phyloP scores from a whole-genome alignment of 2,888 invertebrate genomes.

The Limnephilus lunatus region DNA sequence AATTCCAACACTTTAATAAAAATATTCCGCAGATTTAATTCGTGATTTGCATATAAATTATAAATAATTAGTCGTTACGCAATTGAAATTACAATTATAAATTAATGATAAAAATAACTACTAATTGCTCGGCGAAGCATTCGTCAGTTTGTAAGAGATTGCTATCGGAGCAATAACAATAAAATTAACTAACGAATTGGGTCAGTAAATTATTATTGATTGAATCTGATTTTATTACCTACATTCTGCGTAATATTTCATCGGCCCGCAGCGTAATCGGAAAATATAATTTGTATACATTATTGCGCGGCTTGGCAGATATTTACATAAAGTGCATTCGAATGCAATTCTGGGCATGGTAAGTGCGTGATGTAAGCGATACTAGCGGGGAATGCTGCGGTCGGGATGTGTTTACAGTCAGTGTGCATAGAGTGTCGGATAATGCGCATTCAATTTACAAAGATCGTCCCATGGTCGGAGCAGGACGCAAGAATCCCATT shows the following conservation, averaged over 20 bases:
- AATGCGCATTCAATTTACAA: constrained; percentile 8
- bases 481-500: neutral
- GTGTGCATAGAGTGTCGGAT: neutral
- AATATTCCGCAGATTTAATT: neutral
- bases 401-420: neutral
- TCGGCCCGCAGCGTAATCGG: neutral
- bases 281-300: neutral
- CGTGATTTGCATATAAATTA: neutral
- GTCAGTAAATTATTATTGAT: neutral
- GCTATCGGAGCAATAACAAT: neutral
- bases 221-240: neutral
- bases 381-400: neutral
- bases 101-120: neutral
- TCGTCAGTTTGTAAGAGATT: neutral
- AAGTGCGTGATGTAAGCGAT: constrained; percentile 8
- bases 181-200: neutral
- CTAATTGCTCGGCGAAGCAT: neutral
- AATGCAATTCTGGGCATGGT: neutral
- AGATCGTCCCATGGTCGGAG: constrained; percentile 8
- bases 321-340: constrained; percentile 13
- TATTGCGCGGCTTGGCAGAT: neutral
- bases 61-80: neutral
- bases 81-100: neutral
- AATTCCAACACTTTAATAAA: too few relatives aligned
- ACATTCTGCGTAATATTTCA: neutral